Conservation (phyloP, 2,113 vertebrate genomes). For the Platycercus adscitus region DNA sequence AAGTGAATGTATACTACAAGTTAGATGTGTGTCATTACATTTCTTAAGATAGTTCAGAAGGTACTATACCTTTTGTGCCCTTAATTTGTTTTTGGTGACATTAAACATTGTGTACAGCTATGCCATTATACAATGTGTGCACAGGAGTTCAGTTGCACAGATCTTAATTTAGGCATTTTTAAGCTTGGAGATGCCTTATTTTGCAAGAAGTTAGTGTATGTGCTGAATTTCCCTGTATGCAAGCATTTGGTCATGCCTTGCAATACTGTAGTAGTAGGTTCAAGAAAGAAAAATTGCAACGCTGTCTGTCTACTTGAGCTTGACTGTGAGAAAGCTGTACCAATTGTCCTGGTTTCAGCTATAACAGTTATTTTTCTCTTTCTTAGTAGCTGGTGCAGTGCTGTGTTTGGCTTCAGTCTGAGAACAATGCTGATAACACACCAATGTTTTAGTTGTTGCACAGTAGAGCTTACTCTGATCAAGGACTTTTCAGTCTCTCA, state of each 20-base stretch:
- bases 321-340: neutral
- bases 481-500: neutral
- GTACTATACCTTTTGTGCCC: neutral
- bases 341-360: neutral
- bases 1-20: neutral
- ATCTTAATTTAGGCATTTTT: neutral
- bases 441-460: neutral
- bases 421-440: neutral
- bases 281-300: neutral
- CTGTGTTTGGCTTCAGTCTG: neutral
- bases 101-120: neutral
- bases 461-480: neutral
- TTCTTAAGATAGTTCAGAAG: neutral
- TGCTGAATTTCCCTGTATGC: rapidly evolving
- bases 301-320: neutral
- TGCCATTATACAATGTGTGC: neutral
- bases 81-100: rapidly evolving
- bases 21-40: neutral
- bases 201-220: neutral
- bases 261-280: neutral
- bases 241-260: neutral
- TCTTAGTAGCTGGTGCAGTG: neutral
- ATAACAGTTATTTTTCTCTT: neutral
- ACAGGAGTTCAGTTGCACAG: neutral
- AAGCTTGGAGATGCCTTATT: neutral